Conservation (phyloP, 2,888 invertebrate genomes). For the Adelphocoris suturalis region DNA sequence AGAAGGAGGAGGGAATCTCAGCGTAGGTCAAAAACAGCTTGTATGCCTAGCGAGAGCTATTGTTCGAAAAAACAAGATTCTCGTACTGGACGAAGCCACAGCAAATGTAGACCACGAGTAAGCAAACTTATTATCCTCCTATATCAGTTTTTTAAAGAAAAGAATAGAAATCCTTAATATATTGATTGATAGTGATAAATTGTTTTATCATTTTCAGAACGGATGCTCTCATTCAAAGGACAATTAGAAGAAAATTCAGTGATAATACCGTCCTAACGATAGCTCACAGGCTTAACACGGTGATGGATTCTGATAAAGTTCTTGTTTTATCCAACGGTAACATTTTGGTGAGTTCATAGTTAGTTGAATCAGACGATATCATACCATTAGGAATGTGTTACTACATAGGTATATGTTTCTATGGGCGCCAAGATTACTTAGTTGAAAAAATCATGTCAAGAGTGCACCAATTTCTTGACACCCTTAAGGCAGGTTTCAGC, state of each 20-base stretch:
- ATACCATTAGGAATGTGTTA: no score
- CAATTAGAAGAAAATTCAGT: constrained; percentile 89
- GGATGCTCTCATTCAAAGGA: constrained; percentile 90
- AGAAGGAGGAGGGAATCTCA: constrained; percentile 90
- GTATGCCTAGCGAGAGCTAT: constrained; percentile 94
- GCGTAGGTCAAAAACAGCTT: constrained; percentile 93
- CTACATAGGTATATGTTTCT: no score
- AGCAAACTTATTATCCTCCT: constrained; percentile 77
- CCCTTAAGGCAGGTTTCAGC: no score
- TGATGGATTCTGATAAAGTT: constrained; percentile 94
- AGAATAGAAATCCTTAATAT: no score
- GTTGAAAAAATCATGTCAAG: no score
- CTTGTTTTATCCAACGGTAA: constrained; percentile 91
- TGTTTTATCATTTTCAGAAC: constrained; percentile 81
- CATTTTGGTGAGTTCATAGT: constrained; percentile 80
- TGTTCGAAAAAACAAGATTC: constrained; percentile 88
- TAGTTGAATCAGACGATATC: neutral
- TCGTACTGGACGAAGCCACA: constrained; percentile 95
- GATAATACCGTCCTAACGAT: constrained; percentile 93
- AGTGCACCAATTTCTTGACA: no score
- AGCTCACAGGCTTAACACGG: constrained; percentile 93
- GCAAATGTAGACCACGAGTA: constrained; percentile 94
- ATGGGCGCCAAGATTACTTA: no score
- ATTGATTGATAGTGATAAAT: no score
- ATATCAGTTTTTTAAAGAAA: no score